Conservation (phyloP, 2,113 vertebrate species). For the Arenaria interpres region DNA sequence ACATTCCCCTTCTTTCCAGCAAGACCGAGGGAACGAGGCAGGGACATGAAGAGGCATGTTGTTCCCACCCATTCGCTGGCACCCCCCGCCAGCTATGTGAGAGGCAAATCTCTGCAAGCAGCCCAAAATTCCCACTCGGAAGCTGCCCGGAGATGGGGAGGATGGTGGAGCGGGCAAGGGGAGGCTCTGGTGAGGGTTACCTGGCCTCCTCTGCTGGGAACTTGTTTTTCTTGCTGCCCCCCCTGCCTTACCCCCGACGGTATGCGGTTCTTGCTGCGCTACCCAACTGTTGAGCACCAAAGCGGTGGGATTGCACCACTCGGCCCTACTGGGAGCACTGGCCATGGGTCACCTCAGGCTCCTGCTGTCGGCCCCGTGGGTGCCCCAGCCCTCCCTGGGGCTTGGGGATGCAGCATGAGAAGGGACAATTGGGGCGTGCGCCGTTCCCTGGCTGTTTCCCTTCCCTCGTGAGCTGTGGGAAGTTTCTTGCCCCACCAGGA, state of each 20-base stretch:
- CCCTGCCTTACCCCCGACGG: fast-evolving
- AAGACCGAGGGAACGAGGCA: background rate
- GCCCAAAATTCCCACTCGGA: background rate
- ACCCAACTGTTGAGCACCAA: background rate
- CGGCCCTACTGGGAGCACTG: too few relatives aligned
- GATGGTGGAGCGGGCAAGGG: background rate
- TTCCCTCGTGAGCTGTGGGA: background rate
- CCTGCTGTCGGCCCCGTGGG: fast-evolving
- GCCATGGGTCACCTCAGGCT: background rate
- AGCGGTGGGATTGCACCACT: background rate
- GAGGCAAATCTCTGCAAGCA: background rate
- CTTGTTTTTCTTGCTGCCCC: background rate
- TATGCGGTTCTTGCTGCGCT: background rate
- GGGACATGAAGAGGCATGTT: constrained; percentile 27
- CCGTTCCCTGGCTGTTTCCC: background rate
- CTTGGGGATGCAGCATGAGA: fast-evolving
- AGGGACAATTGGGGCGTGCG: fast-evolving
- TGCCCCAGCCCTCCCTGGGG: background rate
- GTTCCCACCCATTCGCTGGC: background rate
- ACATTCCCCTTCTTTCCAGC: background rate
- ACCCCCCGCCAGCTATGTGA: background rate
- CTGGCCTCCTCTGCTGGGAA: background rate
- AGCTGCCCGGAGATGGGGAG: background rate
- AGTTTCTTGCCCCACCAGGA: constrained; percentile 3
- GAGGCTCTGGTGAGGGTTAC: background rate